Evolutionary conservation across 2,888 invertebrate genomes (phyloP).

Genomic region (Argyresthia albistria): DNA sequence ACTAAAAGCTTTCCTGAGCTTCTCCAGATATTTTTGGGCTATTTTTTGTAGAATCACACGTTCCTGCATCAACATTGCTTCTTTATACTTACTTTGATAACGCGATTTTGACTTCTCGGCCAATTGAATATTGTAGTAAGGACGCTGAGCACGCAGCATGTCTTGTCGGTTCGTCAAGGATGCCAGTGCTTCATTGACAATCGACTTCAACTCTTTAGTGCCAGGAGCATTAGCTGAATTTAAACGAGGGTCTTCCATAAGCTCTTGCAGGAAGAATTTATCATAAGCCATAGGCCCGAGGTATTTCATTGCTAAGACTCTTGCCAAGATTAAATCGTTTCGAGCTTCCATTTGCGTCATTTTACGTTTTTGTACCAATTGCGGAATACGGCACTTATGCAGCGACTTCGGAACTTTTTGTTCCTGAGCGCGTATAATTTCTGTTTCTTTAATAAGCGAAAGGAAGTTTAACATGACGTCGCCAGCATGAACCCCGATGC

Average conservation of each 20-base stretch:
- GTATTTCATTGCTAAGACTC: constrained; percentile 63
- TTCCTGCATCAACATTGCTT: constrained; percentile 39
- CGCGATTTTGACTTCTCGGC: constrained; percentile 55
- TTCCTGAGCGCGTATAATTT: constrained; percentile 29
- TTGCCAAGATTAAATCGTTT: constrained; percentile 41
- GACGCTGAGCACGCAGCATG: constrained; percentile 54
- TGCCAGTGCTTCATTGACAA: constrained; percentile 41
- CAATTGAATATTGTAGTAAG: constrained; percentile 54
- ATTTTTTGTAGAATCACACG: constrained; percentile 49
- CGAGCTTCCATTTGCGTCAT: constrained; percentile 57
- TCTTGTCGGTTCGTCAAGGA: constrained; percentile 53
- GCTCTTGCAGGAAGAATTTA: constrained; percentile 53
- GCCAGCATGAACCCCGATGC: constrained; percentile 55
- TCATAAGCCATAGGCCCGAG: constrained; percentile 63
- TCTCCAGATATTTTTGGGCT: constrained; percentile 42
- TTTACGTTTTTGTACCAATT: constrained; percentile 33
- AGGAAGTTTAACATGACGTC: constrained; percentile 54
- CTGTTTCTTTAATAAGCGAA: constrained; percentile 49
- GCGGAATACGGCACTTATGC: constrained; percentile 52
- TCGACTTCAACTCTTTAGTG: constrained; percentile 28
- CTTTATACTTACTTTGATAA: constrained; percentile 48
- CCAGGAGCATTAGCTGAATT: constrained; percentile 49
- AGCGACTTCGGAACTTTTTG: constrained; percentile 29
- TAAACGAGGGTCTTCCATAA: constrained; percentile 41
- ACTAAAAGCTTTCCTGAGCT: too few relatives aligned